Conservation (phyloP, 2,888 invertebrate species). For the Carpatolechia fugitivella region DNA sequence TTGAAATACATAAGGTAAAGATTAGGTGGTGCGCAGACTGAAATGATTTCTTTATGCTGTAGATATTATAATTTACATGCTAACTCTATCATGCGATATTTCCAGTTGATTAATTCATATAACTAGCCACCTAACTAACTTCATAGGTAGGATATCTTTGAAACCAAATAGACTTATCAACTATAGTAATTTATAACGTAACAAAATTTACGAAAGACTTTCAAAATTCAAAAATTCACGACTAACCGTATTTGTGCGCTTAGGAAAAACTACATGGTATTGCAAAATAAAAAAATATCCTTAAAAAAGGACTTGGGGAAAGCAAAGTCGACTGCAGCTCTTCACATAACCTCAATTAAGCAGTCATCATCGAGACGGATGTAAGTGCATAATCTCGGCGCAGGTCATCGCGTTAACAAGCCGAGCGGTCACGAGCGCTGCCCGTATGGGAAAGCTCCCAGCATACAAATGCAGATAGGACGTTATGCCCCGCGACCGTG, state of each 20-base stretch:
- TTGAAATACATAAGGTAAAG: not conserved
- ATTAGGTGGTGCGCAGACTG: too few species aligned
- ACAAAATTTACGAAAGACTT: too few species aligned
- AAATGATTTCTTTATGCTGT: too few species aligned
- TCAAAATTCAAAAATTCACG: too few species aligned
- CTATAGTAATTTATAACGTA: too few species aligned
- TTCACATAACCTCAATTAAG: conserved; percentile 71
- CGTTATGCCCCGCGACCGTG: conserved; percentile 43
- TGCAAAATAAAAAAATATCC: not conserved
- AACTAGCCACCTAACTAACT: too few species aligned
- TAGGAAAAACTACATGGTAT: not conserved
- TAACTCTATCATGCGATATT: too few species aligned
- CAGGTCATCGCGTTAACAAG: conserved; percentile 74
- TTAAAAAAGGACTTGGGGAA: not conserved
- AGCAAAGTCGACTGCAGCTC: conserved; percentile 25
- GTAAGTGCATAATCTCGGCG: conserved; percentile 72
- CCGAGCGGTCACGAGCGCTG: conserved; percentile 72
- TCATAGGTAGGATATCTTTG: too few species aligned
- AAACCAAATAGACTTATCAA: too few species aligned
- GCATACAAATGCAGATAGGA: conserved; percentile 68
- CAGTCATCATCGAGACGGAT: conserved; percentile 72
- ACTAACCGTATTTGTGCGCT: too few species aligned
- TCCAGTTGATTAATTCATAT: too few species aligned
- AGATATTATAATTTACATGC: too few species aligned
- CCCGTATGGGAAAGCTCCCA: conserved; percentile 77